phyloP scores from a whole-genome alignment of 2,797 vertebrate genomes.

The Anableps anableps region DNA sequence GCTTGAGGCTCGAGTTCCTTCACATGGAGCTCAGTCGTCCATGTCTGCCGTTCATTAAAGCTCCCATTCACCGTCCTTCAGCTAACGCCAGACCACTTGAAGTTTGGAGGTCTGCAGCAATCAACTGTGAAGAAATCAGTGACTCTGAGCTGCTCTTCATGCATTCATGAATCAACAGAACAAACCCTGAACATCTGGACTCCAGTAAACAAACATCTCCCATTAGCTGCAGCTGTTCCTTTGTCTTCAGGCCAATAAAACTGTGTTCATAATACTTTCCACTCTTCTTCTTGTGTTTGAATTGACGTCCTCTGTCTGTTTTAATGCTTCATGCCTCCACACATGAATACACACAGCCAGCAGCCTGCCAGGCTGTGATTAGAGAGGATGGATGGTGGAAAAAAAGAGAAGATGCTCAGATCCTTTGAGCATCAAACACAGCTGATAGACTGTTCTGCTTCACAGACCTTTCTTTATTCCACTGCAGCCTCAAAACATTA shows the following conservation, averaged over 20 bases:
- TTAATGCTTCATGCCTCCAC: conserved; percentile 22
- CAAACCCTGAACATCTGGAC: conserved; percentile 54
- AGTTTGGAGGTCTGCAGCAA: too few relatives aligned
- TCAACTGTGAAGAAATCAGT: neutral
- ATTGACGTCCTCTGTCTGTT: conserved; percentile 45
- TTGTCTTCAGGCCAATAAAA: conserved; percentile 21
- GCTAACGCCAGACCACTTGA: neutral
- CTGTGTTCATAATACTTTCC: conserved; percentile 2
- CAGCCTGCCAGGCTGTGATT: conserved; percentile 69
- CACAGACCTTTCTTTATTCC: conserved; percentile 8
- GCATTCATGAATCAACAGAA: conserved; percentile 21
- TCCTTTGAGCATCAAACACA: conserved; percentile 57
- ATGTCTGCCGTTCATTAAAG: neutral
- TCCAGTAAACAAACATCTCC: conserved; percentile 29
- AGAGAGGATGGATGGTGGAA: conserved; percentile 46
- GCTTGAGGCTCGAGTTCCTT: too few relatives aligned
- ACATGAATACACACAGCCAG: conserved; percentile 22
- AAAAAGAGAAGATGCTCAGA: conserved; percentile 28
- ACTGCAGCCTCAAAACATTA: conserved; percentile 41
- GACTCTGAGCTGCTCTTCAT: neutral
- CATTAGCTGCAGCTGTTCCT: conserved; percentile 45
- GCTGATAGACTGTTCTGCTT: conserved; percentile 29
- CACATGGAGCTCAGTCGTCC: too few relatives aligned
- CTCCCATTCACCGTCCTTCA: neutral
- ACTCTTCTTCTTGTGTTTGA: conserved; percentile 17